These are phyloP conservation scores for Montipora efflorescens DNA, from an alignment of 64 coral and sea anemone species.

Conservation along the genomic window DNA sequence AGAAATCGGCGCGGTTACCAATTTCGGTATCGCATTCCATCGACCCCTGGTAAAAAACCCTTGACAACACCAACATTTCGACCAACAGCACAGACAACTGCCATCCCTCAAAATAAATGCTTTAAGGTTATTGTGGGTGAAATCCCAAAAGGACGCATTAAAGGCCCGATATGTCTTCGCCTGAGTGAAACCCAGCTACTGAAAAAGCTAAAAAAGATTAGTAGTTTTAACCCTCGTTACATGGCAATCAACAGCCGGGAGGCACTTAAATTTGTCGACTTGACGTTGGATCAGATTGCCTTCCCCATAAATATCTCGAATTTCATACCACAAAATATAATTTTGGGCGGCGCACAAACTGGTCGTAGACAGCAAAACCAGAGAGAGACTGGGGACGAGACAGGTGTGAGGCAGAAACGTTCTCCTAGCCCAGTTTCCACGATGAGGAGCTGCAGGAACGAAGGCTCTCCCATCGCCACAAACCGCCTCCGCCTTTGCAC, in stretches of 20 bases:
- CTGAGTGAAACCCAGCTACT: constrained; percentile 8
- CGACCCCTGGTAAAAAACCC: not conserved
- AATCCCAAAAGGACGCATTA: not conserved
- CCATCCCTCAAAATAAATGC: not conserved
- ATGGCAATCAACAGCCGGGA: constrained; percentile 40
- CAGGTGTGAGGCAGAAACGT: not conserved
- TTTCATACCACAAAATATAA: not conserved
- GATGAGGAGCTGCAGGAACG: not conserved
- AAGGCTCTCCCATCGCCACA: not conserved
- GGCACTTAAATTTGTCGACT: constrained; percentile 28
- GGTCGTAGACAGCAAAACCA: not conserved
- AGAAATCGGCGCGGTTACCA: not conserved
- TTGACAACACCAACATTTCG: not conserved
- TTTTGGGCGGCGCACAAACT: not conserved
- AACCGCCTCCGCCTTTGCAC: not conserved
- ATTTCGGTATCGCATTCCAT: not conserved
- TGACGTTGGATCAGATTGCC: not conserved
- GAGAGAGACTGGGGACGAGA: not conserved
- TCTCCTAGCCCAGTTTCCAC: not conserved
- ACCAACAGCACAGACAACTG: not conserved
- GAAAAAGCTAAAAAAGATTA: constrained; percentile 26
- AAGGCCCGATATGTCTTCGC: constrained; percentile 21
- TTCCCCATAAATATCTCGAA: not conserved
- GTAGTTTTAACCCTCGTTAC: constrained; percentile 43
- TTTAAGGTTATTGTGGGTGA: not conserved